A percentile compares a stretch with the other conserved stretches of the same genome.
phyloP scores from a whole-genome alignment of 30 jellyfish, hydroid and myxozoan species.

The Aurelia sp. region DNA sequence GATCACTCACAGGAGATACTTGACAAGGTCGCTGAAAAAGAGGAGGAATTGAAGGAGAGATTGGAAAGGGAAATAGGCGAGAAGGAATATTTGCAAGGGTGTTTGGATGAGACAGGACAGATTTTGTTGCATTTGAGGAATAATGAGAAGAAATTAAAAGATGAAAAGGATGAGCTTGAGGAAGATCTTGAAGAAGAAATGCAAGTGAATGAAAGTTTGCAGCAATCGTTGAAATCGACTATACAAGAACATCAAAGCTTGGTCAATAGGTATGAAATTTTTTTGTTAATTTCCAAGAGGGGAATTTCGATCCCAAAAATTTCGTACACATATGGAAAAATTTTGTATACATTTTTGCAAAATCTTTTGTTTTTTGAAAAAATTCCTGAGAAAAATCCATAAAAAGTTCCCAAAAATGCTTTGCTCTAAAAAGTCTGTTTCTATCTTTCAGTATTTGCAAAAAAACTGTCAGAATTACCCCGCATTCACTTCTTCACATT shows the following conservation, averaged over 20 bases:
- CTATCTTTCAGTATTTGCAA: too few relatives aligned
- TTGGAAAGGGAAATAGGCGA: slow-evolving; percentile 79
- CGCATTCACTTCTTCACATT: too few relatives aligned
- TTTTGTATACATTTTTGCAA: too few relatives aligned
- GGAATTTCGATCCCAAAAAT: too few relatives aligned
- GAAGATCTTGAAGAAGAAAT: slow-evolving; percentile 94
- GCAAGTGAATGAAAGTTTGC: slow-evolving; percentile 87
- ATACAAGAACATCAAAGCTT: slow-evolving; percentile 83
- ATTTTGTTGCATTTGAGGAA: slow-evolving; percentile 79
- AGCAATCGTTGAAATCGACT: slow-evolving; percentile 76
- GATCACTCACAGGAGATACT: slow-evolving; percentile 94
- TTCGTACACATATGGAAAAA: too few relatives aligned
- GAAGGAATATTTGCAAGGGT: slow-evolving; percentile 86
- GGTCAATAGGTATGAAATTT: slow-evolving; percentile 46
- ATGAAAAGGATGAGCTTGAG: slow-evolving; percentile 86
- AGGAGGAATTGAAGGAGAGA: slow-evolving; percentile 76
- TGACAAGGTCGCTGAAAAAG: slow-evolving; percentile 86
- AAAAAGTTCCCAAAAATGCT: too few relatives aligned
- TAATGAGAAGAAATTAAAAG: slow-evolving; percentile 73
- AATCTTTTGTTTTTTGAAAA: too few relatives aligned
- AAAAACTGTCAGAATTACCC: too few relatives aligned
- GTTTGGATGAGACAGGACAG: slow-evolving; percentile 96
- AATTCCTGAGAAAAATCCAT: too few relatives aligned
- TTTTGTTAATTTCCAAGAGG: neutral
- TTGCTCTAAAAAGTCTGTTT: too few relatives aligned